Evolutionary conservation across 2,888 invertebrate species (phyloP), one percentile per base, ranked within the genome.

Genomic region (Pemphredon lugubris): DNA sequence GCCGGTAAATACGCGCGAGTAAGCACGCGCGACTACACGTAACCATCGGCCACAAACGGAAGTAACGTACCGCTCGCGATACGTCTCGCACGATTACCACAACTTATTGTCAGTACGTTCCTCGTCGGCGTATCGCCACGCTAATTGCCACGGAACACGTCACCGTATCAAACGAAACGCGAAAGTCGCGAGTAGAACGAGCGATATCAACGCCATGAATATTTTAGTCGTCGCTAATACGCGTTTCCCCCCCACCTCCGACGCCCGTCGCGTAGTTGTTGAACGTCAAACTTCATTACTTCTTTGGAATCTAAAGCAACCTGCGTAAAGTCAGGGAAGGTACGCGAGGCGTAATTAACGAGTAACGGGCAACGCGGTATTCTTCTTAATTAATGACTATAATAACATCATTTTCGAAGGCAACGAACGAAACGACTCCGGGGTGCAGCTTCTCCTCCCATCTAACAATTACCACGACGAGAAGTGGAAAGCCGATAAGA

Each of bases 121-220:
- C 9, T 9, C n/a, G 26, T 34, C n/a, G 0, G n/a, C 34, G 0
- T 9, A 7, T 16, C 51, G 55, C 40, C 18, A 3, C 16, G 64
- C 32, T 76, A 76, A 76, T 79, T 71, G 70, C 34, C 20, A 4
- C 11, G 13, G 40, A 45, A 66, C 70, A 76, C 63, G 66, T 73
- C 61, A 79, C 45, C 53, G 55, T 73, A 59, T 74, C 61, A 59
- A 79, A 48, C 70, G 54, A 65, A 75, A 79, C 57, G 59, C 72
- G 50, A 72, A n/a, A 39, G 13, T 58, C 7, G 7, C 20, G 34
- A 21, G 21, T 47, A 57, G 44, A 23, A 9, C 11, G 39, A 32
- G n/a, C 13, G 55, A 26, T 26, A 26, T 7, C 3, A 26, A 26
- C 26, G 26, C 7, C 7, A 3, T 26, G 26, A 26, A 26, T 26